These are phyloP conservation scores for Drosophila lutescens DNA, from an alignment of 2,888 invertebrate genomes.

Conservation along the genomic window DNA sequence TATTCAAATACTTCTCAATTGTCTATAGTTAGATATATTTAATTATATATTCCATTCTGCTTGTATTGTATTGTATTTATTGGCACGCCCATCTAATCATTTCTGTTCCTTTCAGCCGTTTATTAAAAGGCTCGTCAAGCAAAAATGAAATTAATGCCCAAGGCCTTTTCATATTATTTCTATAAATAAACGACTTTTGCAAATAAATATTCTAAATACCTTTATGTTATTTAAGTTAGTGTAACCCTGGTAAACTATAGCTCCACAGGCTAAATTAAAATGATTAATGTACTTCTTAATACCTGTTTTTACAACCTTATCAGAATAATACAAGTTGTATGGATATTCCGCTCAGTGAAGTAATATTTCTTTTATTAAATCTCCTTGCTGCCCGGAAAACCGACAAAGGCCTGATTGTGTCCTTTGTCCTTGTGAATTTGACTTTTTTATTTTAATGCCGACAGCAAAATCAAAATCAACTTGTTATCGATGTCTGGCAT, in stretches of 20 bases:
- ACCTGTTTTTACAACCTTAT: no score
- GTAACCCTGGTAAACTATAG: no score
- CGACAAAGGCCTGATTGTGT: slow-evolving; percentile 59
- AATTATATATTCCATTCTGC: no score
- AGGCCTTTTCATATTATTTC: not conserved
- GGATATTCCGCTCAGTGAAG: not conserved
- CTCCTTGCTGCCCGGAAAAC: slow-evolving; percentile 39
- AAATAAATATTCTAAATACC: not conserved
- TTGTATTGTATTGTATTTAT: not conserved
- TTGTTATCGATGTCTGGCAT: slow-evolving; percentile 73
- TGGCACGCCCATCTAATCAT: not conserved
- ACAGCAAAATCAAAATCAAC: slow-evolving; percentile 72
- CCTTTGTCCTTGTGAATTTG: slow-evolving; percentile 63
- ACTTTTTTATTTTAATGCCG: slow-evolving; percentile 68
- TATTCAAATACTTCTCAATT: no score
- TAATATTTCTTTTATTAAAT: slow-evolving; percentile 24
- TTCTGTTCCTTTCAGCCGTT: not conserved
- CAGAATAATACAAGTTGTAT: not conserved
- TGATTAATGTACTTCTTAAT: no score
- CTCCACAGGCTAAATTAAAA: no score
- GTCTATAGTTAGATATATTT: not conserved
- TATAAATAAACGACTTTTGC: not conserved
- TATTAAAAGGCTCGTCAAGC: not conserved
- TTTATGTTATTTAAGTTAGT: no score
- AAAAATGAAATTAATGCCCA: not conserved